These are phyloP conservation scores for Microcebus tavaratra DNA, from an alignment of 2,113 vertebrate species.

Conservation along the genomic window DNA sequence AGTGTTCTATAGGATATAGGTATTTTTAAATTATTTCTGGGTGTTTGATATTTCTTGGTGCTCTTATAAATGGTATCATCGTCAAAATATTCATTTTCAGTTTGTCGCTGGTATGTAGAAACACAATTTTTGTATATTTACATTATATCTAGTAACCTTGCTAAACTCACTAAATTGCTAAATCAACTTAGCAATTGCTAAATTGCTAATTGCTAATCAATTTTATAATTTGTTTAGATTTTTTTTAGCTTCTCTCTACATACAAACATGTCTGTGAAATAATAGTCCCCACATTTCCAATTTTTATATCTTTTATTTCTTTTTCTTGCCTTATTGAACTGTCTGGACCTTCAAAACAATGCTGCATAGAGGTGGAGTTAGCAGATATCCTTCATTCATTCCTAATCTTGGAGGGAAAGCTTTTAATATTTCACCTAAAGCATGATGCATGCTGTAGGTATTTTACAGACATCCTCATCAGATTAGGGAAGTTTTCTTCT, in stretches of 20 bases:
- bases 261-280: background rate
- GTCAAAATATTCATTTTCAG: background rate
- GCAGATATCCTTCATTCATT: background rate
- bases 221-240: background rate
- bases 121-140: background rate
- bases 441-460: background rate
- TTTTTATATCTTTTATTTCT: background rate
- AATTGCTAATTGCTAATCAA: background rate
- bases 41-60: background rate
- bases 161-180: no score
- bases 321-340: background rate
- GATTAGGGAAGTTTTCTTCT: background rate
- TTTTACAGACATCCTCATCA: background rate
- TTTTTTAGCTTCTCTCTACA: background rate
- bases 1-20: background rate
- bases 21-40: background rate
- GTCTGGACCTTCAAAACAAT: background rate
- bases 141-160: background rate
- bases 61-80: background rate
- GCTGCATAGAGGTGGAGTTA: background rate
- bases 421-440: background rate
- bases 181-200: no score
- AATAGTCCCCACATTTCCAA: no score
- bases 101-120: background rate
- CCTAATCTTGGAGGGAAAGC: background rate